Evolutionary conservation across 2,797 vertebrate species (phyloP), one percentile per base, ranked within the genome.

Genomic region (Percopsis omiscomaycus): DNA sequence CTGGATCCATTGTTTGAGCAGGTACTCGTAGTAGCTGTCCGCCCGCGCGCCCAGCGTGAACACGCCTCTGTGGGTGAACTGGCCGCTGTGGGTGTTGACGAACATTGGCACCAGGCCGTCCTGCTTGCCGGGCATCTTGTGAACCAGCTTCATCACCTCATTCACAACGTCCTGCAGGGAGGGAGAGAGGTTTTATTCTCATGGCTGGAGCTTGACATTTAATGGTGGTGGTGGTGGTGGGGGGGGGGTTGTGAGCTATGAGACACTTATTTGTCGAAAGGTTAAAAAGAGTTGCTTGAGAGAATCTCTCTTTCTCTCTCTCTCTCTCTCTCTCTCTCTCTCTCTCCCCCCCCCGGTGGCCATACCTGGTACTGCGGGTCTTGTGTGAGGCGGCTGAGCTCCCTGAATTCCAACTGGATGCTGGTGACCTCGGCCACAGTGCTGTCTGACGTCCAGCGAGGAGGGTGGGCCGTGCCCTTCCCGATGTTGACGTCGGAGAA

Each of bases 91-190:
- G 30, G 96, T 98, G 89, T 94, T 98, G 88, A 99, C 98, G 88
- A 99, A 99, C 96, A 98, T 98, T 74, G 97, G 97, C 66, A 98
- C 97, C 10, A 99, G 92, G 52, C 97, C 97, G 3, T 99, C 97
- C 0, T 93, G 92, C 83, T 99, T 99, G 16, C 97, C 97, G 0
- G 93, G 86, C 51, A 99, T 91, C 3, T 75, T 78, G 77, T 96
- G 97, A 51, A 98, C 94, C 2, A 89, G 93, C 71, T 79, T 89
- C 74, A 91, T 96, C 62, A 98, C 95, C 68, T 92, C 89, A 59
- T 97, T 94, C 46, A 92, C 97, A 1, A 92, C 96, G 27, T 94
- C 94, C 97, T 99, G 68, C 13, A 53, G 46, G 32, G 14, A 42
- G 12, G 3, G 27, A 10, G 14, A 22, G 54, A 59, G 42, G 29